phyloP scores from a whole-genome alignment of 2,113 vertebrate genomes.

The Larimichthys crocea region DNA sequence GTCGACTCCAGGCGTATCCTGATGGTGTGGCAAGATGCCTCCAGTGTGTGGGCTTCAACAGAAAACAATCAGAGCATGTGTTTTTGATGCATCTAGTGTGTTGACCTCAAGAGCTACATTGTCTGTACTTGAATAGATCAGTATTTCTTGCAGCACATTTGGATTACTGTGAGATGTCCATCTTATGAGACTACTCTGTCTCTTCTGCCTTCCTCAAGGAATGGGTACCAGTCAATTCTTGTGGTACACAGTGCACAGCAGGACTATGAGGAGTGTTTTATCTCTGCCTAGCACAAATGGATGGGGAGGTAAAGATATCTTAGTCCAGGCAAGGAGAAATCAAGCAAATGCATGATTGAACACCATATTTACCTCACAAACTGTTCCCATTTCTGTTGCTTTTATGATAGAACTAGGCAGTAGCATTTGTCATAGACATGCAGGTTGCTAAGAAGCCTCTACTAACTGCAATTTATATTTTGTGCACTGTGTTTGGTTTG shows the following conservation, averaged over 20 bases:
- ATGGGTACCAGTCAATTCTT: background rate
- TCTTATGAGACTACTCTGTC: conserved; percentile 6
- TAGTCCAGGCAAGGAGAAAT: background rate
- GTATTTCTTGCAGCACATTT: conserved; percentile 36
- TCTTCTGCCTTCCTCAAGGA: background rate
- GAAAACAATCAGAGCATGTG: background rate
- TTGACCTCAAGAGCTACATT: conserved; percentile 17
- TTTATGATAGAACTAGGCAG: too few species aligned
- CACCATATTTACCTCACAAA: background rate
- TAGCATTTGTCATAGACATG: background rate
- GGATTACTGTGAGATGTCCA: conserved; percentile 35
- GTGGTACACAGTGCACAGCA: background rate
- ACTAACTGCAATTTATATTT: background rate
- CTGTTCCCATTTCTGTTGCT: background rate
- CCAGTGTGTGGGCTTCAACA: background rate
- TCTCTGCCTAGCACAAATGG: conserved; percentile 8
- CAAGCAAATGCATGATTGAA: background rate
- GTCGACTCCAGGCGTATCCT: background rate
- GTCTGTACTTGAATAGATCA: conserved; percentile 21
- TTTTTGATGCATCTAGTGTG: conserved; percentile 1
- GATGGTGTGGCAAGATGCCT: background rate
- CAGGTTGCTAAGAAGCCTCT: background rate
- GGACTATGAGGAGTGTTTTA: conserved; percentile 11
- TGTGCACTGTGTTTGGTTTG: background rate
- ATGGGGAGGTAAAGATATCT: conserved; percentile 1